Conservation (phyloP, 2,888 invertebrate genomes). For the Tinea pellionella region DNA sequence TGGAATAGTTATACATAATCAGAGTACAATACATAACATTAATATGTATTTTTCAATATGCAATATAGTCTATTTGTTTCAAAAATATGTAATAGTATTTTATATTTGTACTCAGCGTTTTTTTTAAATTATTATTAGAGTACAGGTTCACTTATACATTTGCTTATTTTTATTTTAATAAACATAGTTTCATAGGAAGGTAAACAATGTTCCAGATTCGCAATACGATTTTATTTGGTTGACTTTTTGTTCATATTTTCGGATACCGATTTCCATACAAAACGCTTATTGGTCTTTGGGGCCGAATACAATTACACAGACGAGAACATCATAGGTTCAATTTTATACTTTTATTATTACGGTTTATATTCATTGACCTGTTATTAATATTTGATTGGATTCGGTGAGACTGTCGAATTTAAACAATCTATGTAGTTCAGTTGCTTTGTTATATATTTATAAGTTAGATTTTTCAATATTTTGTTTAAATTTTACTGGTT, state of each 20-base stretch:
- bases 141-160: not conserved
- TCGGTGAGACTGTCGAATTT: not conserved
- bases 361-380: no score
- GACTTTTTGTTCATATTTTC: not conserved
- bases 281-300: conserved; percentile 5
- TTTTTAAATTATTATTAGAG: not conserved
- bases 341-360: not conserved
- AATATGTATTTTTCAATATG: no score
- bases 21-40: no score
- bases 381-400: no score
- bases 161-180: conserved; percentile 11
- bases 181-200: conserved; percentile 4
- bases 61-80: no score
- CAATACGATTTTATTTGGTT: conserved; percentile 6
- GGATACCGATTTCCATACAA: conserved; percentile 4
- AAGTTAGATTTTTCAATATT: no score
- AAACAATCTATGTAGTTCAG: no score
- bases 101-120: not conserved
- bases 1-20: no score
- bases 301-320: conserved; percentile 5
- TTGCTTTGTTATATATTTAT: no score
- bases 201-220: conserved; percentile 3
- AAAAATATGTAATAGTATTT: no score
- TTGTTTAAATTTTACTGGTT: no score
- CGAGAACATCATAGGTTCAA: not conserved